Evolutionary conservation across 1,140 invertebrate species (phyloP).

Genomic region (Plodia interpunctella): DNA sequence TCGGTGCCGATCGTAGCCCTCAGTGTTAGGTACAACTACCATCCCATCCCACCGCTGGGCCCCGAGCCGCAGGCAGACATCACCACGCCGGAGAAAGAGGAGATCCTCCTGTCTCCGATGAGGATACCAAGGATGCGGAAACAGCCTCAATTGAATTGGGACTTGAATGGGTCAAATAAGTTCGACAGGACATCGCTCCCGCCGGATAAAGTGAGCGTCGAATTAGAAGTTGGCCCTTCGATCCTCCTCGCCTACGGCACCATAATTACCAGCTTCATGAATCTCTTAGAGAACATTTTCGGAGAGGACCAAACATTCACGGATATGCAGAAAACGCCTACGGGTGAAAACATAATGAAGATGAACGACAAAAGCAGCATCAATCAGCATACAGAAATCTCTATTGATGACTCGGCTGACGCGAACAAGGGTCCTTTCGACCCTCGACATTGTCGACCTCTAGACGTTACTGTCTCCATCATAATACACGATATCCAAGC

Average conservation of each 20-base stretch:
- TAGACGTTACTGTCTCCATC: slow-evolving; percentile 95
- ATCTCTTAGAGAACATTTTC: slow-evolving; percentile 97
- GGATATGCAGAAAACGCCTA: slow-evolving; percentile 88
- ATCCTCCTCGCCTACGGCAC: slow-evolving; percentile 93
- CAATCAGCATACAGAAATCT: slow-evolving; percentile 76
- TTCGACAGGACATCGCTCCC: slow-evolving; percentile 92
- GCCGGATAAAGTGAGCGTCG: slow-evolving; percentile 92
- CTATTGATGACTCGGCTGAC: slow-evolving; percentile 77
- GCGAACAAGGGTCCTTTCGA: slow-evolving; percentile 83
- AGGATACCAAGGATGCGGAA: slow-evolving; percentile 88
- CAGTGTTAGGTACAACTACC: slow-evolving; percentile 93
- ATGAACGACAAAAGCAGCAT: slow-evolving; percentile 73
- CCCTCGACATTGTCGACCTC: slow-evolving; percentile 89
- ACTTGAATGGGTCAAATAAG: slow-evolving; percentile 79
- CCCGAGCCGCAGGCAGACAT: slow-evolving; percentile 93
- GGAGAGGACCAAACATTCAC: slow-evolving; percentile 96
- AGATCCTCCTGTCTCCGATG: slow-evolving; percentile 93
- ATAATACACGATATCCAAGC: slow-evolving; percentile 97
- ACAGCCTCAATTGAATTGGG: slow-evolving; percentile 83
- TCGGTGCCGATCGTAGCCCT: slow-evolving; percentile 94
- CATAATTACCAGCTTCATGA: slow-evolving; percentile 90
- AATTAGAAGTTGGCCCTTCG: slow-evolving; percentile 95
- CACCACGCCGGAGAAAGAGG: slow-evolving; percentile 95
- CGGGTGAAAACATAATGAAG: slow-evolving; percentile 68
- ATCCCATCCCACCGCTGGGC: slow-evolving; percentile 91